Evolutionary conservation across 1,140 invertebrate genomes (phyloP).

Genomic region (Cydia pomonella): DNA sequence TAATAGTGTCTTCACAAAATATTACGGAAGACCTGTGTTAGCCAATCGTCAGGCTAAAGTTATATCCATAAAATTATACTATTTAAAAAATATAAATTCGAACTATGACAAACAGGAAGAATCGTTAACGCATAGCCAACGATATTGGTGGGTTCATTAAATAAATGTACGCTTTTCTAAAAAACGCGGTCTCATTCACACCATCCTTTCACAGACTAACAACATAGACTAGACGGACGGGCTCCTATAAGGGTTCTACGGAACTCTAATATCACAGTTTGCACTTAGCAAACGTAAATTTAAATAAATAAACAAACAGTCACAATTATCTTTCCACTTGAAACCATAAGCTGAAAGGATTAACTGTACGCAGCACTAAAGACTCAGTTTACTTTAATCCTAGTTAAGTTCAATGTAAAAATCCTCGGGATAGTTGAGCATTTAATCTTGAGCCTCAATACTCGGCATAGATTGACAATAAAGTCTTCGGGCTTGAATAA

Average conservation of each 20-base stretch:
- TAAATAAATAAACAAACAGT: conserved; percentile 6
- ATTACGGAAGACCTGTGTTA: neutral
- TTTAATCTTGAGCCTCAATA: neutral
- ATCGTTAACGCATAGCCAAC: neutral
- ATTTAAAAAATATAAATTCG: conserved; percentile 12
- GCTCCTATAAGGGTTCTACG: neutral
- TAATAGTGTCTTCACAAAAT: neutral
- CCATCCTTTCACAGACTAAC: conserved; percentile 4
- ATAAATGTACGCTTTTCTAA: neutral
- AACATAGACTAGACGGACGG: conserved; percentile 3
- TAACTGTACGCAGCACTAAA: neutral
- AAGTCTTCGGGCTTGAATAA: neutral
- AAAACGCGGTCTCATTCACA: neutral
- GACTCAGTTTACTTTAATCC: neutral
- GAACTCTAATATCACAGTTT: conserved; percentile 14
- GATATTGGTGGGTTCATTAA: conserved; percentile 5
- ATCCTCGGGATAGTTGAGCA: no score
- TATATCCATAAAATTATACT: conserved; percentile 7
- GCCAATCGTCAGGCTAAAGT: neutral
- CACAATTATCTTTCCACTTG: neutral
- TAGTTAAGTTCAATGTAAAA: neutral
- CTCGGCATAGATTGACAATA: neutral
- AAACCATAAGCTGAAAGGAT: neutral
- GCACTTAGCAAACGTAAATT: conserved; percentile 2
- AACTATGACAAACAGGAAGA: neutral